Base-by-base conservation (phyloP, 2,113 vertebrate genomes). In the Neogale vison region DNA sequence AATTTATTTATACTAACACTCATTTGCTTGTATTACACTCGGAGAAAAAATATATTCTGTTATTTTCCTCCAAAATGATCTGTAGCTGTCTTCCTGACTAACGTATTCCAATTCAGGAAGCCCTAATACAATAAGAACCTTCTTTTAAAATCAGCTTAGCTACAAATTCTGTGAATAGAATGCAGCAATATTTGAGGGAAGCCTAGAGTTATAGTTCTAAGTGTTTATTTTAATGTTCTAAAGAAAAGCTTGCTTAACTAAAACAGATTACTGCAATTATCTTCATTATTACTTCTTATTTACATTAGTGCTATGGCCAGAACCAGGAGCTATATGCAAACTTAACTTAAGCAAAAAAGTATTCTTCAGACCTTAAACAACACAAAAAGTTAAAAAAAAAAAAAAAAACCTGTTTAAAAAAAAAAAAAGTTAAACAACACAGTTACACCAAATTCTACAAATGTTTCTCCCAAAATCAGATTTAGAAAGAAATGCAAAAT, bases 191-290 rank as follows among this genome's bases (percentile, higher is more conserved):
- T 15, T 57, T 91, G 52, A 95, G 21, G 12, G 50, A 91, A 69
- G 17, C 71, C 47, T 13, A 29, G 1, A 67, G 47, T 79, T 91
- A 36, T 36, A 47, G 55, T 91, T 79, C 59, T 84, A 83, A 59
- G 24, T 85, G 39, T 86, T 93, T 84, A 80, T 42, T 69, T 91
- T 72, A 92, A 71, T 92, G 83, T 80, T 82, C 81, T 42, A 77
- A 59, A 69, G 55, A 84, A 74, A 76, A 65, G n/a, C n/a, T 59
- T 90, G 18, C 61, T 55, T 77, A 94, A 71, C 31, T 47, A 17
- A 81, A 71, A 71, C 39, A 59, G 80, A 39, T 88, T 72, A 82
- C 12, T 20, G 50, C 82, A 82, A 63, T 57, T 79, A 79, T 81
- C 84, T 88, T 88, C 24, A 13, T 71, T 59, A 88, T 79, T 80